Conservation (phyloP, 2,888 invertebrate genomes). For the Stenichneumon culpator region DNA sequence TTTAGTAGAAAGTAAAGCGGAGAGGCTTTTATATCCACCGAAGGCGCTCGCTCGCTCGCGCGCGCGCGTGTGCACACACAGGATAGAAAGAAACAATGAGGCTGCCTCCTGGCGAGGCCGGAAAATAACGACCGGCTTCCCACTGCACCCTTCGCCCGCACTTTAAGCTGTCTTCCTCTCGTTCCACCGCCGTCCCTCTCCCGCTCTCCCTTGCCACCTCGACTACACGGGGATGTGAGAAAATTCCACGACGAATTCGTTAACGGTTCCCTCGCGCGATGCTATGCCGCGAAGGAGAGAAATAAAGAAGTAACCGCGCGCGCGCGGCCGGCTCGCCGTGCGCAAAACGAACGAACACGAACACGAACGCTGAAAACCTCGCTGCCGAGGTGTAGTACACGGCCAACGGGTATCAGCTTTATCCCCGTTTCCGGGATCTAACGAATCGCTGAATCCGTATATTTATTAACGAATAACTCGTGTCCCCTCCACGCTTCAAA, state of each 20-base stretch:
- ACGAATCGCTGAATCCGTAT: slow-evolving; percentile 43
- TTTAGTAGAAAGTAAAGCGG: slow-evolving; percentile 73
- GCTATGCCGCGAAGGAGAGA: slow-evolving; percentile 55
- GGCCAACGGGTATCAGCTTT: slow-evolving; percentile 39
- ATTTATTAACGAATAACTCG: slow-evolving; percentile 60
- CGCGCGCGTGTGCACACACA: slow-evolving; percentile 22
- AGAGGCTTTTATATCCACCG: slow-evolving; percentile 54
- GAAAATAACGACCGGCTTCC: slow-evolving; percentile 68
- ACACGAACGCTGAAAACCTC: slow-evolving; percentile 12
- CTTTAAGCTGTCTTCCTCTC: slow-evolving; percentile 26
- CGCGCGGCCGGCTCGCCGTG: slow-evolving; percentile 22
- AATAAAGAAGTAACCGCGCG: slow-evolving; percentile 51
- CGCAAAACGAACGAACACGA: slow-evolving; percentile 49
- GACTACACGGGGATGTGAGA: slow-evolving; percentile 66
- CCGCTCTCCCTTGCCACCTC: slow-evolving; percentile 25
- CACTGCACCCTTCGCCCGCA: slow-evolving; percentile 61
- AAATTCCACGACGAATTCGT: slow-evolving; percentile 69
- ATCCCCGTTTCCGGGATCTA: slow-evolving; percentile 64
- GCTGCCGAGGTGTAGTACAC: slow-evolving; percentile 1
- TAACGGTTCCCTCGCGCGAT: slow-evolving; percentile 63
- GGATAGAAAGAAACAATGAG: slow-evolving; percentile 35
- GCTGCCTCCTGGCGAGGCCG: slow-evolving; percentile 42
- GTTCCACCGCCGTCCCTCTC: slow-evolving; percentile 9
- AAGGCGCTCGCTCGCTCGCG: slow-evolving; percentile 11
- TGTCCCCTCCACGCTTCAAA: neutral